Evolutionary conservation across 2,113 vertebrate genomes (phyloP).

Genomic region (Phylloscopus trochilus): DNA sequence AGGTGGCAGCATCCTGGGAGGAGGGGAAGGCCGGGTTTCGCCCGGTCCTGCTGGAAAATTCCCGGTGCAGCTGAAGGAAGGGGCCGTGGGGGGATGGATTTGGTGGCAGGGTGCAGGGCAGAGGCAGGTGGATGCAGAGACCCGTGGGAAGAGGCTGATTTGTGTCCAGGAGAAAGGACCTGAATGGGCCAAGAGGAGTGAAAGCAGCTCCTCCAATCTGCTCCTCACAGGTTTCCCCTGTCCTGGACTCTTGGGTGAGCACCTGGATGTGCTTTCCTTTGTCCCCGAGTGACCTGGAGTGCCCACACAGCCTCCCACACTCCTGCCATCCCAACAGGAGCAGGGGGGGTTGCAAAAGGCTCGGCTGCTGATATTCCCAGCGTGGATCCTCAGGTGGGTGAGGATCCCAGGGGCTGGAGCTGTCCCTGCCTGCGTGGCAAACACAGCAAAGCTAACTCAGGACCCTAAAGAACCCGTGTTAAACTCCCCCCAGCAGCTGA

Average conservation of each 20-base stretch:
- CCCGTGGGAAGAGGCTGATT: neutral
- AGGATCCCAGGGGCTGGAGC: neutral
- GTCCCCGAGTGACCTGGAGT: neutral
- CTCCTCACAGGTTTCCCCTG: neutral
- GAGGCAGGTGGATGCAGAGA: neutral
- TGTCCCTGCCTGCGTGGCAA: neutral
- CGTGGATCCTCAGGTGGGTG: neutral
- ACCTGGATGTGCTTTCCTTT: neutral
- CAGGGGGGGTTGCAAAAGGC: neutral
- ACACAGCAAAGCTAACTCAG: too few relatives aligned
- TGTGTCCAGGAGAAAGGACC: neutral
- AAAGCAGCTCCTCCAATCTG: neutral
- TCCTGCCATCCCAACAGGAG: neutral
- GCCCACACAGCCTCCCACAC: rapidly evolving
- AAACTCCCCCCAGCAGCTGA: neutral
- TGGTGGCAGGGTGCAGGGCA: rapidly evolving
- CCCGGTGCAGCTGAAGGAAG: neutral
- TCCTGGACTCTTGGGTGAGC: neutral
- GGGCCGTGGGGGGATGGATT: neutral
- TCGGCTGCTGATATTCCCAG: neutral
- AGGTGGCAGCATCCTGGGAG: neutral
- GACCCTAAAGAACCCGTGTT: neutral
- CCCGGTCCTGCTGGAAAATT: neutral
- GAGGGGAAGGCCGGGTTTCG: neutral
- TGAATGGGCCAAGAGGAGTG: neutral